Base-by-base conservation (phyloP, 1,140 invertebrate species). In the Penaeus indicus region DNA sequence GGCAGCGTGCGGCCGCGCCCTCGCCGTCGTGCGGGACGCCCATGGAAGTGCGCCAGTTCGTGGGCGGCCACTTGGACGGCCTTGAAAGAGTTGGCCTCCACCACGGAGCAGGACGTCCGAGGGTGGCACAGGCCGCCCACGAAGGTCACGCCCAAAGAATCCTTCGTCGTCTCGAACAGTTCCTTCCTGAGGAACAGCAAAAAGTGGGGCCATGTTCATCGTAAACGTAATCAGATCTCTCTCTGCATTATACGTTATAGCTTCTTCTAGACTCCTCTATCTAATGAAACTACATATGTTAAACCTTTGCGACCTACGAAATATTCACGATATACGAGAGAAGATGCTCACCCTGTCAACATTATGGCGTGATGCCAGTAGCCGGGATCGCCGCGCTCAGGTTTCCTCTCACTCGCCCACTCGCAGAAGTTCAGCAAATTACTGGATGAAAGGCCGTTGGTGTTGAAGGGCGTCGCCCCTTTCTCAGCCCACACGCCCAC, bases 21-120 rank as follows among this genome's bases (percentile, higher is more conserved):
- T 62, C 47, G 4, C 87, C 87, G n/a, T 88, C 87, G 38, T 88
- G 87, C 47, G 87, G 87, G 7, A 88, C 67, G 19, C 87, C 87
- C 67, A 88, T 62, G 60, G 87, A 84, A 84, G 82, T 88, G 87
- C 25, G 87, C 87, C 32, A 88, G 60, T n/a, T 88, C 87, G 72
- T 88, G 87, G 69, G 87, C 87, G 38, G 81, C 81, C 27, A 88
- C 62, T 22, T 88, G 62, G 16, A 83, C 87, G 16, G 72, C 72
- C 81, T 83, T 75, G 87, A 88, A 88, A 72, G 87, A 84, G 21
- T 64, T 32, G 3, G 80, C 81, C 60, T 88, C 82, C 0, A 88
- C 72, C 38, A 88, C 81, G 25, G 87, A 88, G 61, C 87, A 88
- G 19, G 81, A 47, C 13, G 47, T 47, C 38, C 16, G 27, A 22